These are phyloP conservation scores for Ichneumoninae sp. DNA, from an alignment of 2,888 invertebrate species.

Conservation along the genomic window DNA sequence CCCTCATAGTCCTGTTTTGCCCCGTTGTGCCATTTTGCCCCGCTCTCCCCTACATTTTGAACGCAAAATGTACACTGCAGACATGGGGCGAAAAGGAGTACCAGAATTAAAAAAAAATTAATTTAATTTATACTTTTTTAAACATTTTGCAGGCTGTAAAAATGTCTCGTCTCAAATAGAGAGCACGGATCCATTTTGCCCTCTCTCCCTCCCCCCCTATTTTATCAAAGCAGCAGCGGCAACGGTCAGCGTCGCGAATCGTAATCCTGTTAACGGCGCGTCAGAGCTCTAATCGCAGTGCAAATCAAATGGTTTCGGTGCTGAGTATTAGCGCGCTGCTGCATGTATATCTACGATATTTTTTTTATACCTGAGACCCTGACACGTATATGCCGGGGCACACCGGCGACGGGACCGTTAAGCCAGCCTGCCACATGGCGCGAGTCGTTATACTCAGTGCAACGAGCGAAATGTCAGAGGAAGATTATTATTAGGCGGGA, in stretches of 20 bases:
- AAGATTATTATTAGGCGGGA: conserved; percentile 27
- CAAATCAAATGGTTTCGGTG: conserved; percentile 47
- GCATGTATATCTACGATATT: neutral
- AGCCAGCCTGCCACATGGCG: conserved; percentile 34
- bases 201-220: too few relatives aligned
- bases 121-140: too few relatives aligned
- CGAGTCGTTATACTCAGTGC: conserved; percentile 17
- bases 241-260: conserved; percentile 27
- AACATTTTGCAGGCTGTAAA: too few relatives aligned
- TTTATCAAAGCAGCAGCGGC: conserved; percentile 3
- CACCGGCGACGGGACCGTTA: conserved; percentile 24
- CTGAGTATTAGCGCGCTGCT: neutral
- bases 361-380: conserved; percentile 29
- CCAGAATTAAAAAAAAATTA: too few relatives aligned
- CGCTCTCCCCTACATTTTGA: too few relatives aligned
- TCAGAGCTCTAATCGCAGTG: conserved; percentile 28
- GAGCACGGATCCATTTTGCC: too few relatives aligned
- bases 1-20: too few relatives aligned
- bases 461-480: conserved; percentile 50
- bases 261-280: conserved; percentile 33
- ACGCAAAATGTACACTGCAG: too few relatives aligned
- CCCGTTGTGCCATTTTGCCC: too few relatives aligned
- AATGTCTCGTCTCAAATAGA: too few relatives aligned
- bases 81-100: too few relatives aligned
- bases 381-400: conserved; percentile 21